Evolutionary conservation across 2,113 vertebrate species (phyloP).

Genomic region (Serinus canaria): DNA sequence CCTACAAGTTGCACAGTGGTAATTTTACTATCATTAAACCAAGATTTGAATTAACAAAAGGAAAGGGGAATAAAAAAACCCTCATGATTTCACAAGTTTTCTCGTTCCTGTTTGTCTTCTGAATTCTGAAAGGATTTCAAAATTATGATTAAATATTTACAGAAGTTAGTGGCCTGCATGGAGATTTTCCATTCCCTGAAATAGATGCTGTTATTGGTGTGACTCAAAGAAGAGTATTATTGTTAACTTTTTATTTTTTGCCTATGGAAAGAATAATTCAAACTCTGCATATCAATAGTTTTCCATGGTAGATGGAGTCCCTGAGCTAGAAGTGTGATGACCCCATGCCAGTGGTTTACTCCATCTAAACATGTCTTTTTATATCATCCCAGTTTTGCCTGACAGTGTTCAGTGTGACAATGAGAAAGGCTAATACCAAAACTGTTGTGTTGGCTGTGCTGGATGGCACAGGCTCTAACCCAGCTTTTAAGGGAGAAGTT

Average conservation of each 20-base stretch:
- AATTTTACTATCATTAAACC: conserved; percentile 34
- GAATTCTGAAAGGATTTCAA: not conserved
- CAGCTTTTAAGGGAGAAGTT: not conserved
- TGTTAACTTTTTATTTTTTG: not conserved
- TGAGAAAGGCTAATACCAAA: not conserved
- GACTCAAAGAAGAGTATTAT: not conserved
- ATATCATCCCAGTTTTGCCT: not conserved
- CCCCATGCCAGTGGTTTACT: not conserved
- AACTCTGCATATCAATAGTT: not conserved
- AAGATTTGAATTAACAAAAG: not conserved
- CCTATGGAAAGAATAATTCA: not conserved
- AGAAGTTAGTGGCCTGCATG: not conserved
- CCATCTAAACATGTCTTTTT: not conserved
- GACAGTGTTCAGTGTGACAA: not conserved
- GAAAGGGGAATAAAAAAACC: accelerated
- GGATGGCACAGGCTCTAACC: not conserved
- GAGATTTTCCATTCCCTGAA: not conserved
- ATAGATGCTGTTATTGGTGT: not conserved
- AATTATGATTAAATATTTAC: not conserved
- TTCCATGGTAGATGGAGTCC: not conserved
- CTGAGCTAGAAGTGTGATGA: not conserved
- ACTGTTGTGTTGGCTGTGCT: not conserved
- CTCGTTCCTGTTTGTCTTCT: not conserved
- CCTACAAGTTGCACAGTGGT: not conserved
- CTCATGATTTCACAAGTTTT: not conserved